Evolutionary conservation across 2,888 invertebrate species (phyloP), one percentile per base, ranked within the genome.

Genomic region (Gonocerus acuteangulatus): DNA sequence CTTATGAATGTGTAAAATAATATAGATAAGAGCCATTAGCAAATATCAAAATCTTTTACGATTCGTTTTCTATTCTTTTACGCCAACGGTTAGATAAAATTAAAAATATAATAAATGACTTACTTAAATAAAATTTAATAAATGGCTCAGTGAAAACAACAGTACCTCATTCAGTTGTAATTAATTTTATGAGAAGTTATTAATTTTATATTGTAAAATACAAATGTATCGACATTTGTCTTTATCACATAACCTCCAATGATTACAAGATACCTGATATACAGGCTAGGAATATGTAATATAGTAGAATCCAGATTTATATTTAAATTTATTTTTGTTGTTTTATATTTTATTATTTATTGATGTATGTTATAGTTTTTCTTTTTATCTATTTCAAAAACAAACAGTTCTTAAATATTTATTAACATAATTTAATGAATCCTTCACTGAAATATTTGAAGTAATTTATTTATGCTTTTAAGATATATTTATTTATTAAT

Each of bases 401-500:
- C 36, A 21, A 36, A n/a, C 36, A 23, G 22, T 52, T 19, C 19
- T 36, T 52, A 23, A 54, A 36, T 39, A 39, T n/a, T 23, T 42
- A 42, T 39, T 54, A 52, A 52, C 52, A 54, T 23, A 54, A 54
- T 22, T 42, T 42, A 52, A 52, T 42, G 23, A 54, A n/a, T 36
- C 36, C n/a, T 54, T 42, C 54, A 54, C 11, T 21, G 15, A 21
- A 54, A 15, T 54, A 18, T 42, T 22, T 9, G 21, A 42, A 39
- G n/a, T 42, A 21, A 21, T 22, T n/a, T 54, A 39, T n/a, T 36
- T 42, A 39, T 39, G 54, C 54, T 54, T 54, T 36, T 39, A 54
- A 54, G 39, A 39, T 39, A 54, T 54, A 54, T 54, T 54, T 54
- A 54, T 54, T 54, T 54, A 54, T 51, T 51, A 51, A 51, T 54